A percentile compares a stretch with the other conserved stretches of the same genome.
Conservation (phyloP, 1,140 invertebrate genomes). For the Heliothis virescens region DNA sequence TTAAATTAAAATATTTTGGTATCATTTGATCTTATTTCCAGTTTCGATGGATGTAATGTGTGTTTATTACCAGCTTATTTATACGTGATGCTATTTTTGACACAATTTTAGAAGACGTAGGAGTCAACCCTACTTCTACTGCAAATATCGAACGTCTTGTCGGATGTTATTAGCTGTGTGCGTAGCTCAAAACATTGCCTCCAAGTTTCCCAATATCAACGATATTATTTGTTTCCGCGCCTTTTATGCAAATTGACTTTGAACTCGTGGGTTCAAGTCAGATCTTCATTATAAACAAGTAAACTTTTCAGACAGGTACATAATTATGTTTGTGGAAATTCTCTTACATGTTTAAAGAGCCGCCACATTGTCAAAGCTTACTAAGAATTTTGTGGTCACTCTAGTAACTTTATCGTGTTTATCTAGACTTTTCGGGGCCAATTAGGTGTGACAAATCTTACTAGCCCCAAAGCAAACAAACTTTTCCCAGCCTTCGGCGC, state of each 20-base stretch:
- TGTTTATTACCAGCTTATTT: neutral
- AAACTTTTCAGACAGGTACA: conserved; percentile 50
- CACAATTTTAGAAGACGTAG: no score
- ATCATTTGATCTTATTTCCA: no score
- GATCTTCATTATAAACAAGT: conserved; percentile 59
- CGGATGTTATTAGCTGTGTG: conserved; percentile 61
- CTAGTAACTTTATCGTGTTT: neutral
- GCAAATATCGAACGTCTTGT: conserved; percentile 64
- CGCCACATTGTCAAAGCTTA: no score
- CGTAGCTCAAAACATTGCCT: conserved; percentile 63
- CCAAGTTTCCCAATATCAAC: conserved; percentile 73
- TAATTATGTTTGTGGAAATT: conserved; percentile 5
- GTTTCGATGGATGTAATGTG: no score
- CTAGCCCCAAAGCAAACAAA: conserved; percentile 1
- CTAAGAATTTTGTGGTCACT: neutral
- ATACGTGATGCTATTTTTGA: neutral
- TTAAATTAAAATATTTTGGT: no score
- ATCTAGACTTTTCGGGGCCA: neutral
- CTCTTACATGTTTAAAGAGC: conserved; percentile 2
- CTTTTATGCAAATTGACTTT: conserved; percentile 62
- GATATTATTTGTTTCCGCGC: conserved; percentile 67
- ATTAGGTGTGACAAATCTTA: neutral
- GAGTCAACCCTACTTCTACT: conserved; percentile 54
- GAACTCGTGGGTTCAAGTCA: conserved; percentile 52
- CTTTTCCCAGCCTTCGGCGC: neutral